Evolutionary conservation across 2,888 invertebrate species (phyloP), one percentile per base, ranked within the genome.

Genomic region (Andrena camellia): DNA sequence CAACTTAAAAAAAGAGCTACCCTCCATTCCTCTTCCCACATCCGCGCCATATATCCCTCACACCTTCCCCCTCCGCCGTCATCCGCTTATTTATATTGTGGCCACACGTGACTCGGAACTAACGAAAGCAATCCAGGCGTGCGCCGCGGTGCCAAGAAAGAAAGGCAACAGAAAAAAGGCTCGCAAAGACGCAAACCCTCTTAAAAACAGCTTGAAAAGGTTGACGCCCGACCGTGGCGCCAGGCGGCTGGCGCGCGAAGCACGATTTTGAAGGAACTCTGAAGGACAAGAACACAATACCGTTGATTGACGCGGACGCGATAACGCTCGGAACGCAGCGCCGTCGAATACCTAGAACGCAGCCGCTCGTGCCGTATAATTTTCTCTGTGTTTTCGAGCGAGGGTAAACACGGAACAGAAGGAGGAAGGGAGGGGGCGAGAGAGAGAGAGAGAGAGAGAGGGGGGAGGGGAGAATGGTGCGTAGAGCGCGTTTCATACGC

Each of bases 401-500:
- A 72, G 35, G 23, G 72, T 79, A 72, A 79, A 79, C 72, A 78
- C 64, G 66, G 59, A 42, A 42, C 42, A 42, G 42, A 4, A 42
- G 42, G 42, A 17, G 17, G 17, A 13, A 69, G 3, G 54, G 63
- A 67, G 17, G 62, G 52, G 20, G n/a, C 5, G 60, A n/a, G 29
- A 68, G 2, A 2, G 13, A 33, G 17, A 60, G 20, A 10, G 26
- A 7, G 17, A 20, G 17, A 20, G 57, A 31, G 33, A 62, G 60
- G 48, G 5, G 82, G 57, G 60, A 50, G 42, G 73, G 64, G 66
- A 73, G n/a, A 75, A 75, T 50, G 35, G 67, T 71, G 54, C 33
- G 60, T 29, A 31, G 35, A 35, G 10, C 10, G 54, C 31, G 62
- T 62, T 76, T 68, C 74, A 81, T 81, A 73, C 63, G 52, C 83